Percentiles rank a stretch among this genome's conserved stretches.
Conservation (phyloP, 2,113 vertebrate species). For the Heterotis niloticus region DNA sequence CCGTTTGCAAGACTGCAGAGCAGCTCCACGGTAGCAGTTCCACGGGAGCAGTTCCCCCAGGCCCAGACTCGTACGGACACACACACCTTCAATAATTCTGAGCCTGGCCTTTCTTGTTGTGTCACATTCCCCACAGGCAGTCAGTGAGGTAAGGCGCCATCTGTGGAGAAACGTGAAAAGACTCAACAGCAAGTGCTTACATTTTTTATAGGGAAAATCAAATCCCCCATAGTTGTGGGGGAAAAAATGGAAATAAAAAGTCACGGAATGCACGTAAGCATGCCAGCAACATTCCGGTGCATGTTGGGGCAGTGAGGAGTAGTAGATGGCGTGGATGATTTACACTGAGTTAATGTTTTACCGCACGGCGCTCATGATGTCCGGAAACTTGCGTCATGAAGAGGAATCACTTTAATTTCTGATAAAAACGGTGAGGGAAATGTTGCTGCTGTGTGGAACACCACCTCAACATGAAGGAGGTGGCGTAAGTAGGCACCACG, state of each 20-base stretch:
- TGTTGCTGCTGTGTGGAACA: no score
- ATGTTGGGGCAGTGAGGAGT: neutral
- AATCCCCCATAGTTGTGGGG: no score
- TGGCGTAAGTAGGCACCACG: no score
- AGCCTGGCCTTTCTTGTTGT: slow-evolving; percentile 1
- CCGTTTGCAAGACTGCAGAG: neutral
- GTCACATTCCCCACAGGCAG: neutral
- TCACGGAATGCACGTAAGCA: neutral
- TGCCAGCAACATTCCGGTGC: neutral
- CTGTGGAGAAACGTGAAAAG: no score
- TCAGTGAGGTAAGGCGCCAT: neutral
- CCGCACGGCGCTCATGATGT: neutral
- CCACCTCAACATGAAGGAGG: no score
- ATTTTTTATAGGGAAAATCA: no score
- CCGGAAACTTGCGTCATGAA: no score
- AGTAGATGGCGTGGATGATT: neutral
- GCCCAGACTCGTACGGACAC: neutral
- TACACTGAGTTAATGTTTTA: slow-evolving; percentile 25
- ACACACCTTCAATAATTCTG: neutral
- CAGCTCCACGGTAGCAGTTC: neutral
- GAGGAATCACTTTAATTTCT: no score
- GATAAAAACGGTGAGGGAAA: no score
- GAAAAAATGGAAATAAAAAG: neutral
- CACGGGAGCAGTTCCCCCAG: neutral
- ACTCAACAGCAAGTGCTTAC: no score